Evolutionary conservation across 2,888 invertebrate species (phyloP), one percentile per base, ranked within the genome.

Genomic region (Helobdella robusta): DNA sequence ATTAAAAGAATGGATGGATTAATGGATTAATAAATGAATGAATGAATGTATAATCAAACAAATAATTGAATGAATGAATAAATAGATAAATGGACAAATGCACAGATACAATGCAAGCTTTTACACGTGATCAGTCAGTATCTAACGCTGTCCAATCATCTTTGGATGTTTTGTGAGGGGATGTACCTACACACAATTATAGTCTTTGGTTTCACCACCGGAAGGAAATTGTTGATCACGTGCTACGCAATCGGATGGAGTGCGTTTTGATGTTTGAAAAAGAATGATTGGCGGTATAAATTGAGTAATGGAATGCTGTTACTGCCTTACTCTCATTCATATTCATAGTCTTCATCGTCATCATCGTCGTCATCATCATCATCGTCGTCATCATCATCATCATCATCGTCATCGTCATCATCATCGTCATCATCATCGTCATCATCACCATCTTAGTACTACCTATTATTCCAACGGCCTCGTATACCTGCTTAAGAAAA

Each of bases 111-210:
- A 83, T 94, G 94, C 79, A 87, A 88, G 72, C 81, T 84, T 63
- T 83, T 93, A 58, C 89, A 91, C 82, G 86, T 89, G 34, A 78
- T 87, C 58, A 84, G 90, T 60, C 89, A 91, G 81, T 91, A 90
- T 80, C 90, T 89, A 75, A 84, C 93, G 72, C 84, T 92, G 68
- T 89, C 89, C 74, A 93, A 89, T 82, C 94, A 93, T 82, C 87
- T 90, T 72, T 94, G 94, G 94, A 94, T 93, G 92, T 84, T 94
- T 75, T 91, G 91, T 81, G 92, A 92, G 81, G 92, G 92, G 0
- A 85, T 92, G 70, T 93, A 93, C 81, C 84, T 94, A 71, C 93
- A 93, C 81, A 93, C 93, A 0, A 86, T 94, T 71, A 86, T 94
- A 1, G 91, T 93, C 28, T 85, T 87, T 70, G 89, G 93, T 2